phyloP scores from a whole-genome alignment of 2,797 vertebrate species.

The Microchirus variegatus region DNA sequence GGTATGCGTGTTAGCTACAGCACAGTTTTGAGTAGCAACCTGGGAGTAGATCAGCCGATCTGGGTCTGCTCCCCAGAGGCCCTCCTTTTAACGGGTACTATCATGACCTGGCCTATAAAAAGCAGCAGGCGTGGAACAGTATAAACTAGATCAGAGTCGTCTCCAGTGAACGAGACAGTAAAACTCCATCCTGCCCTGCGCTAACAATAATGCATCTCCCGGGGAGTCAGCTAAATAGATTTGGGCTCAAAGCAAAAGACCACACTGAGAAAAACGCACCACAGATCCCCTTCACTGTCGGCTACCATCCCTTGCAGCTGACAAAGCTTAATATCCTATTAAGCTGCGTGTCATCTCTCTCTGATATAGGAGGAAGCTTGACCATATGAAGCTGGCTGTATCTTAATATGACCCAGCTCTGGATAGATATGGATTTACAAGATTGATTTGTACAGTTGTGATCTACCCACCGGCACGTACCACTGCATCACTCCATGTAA shows the following conservation, averaged over 20 bases:
- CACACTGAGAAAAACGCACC: constrained; percentile 4
- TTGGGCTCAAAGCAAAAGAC: constrained; percentile 16
- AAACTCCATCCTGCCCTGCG: constrained; percentile 27
- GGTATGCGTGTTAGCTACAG: constrained; percentile 22
- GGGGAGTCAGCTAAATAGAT: constrained; percentile 25
- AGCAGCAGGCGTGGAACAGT: constrained; percentile 70
- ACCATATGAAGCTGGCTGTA: constrained; percentile 20
- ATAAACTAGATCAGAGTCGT: constrained; percentile 75
- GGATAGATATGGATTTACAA: constrained; percentile 50
- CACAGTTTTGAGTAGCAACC: constrained; percentile 11
- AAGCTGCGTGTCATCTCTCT: constrained; percentile 1
- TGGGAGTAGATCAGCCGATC: constrained; percentile 63
- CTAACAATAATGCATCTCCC: constrained; percentile 29
- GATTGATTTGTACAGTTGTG: constrained; percentile 44
- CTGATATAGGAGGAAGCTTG: constrained; percentile 4
- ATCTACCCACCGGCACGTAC: constrained; percentile 24
- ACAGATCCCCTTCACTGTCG: constrained; percentile 18
- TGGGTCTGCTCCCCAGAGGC: constrained; percentile 73
- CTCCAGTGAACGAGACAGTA: constrained; percentile 53
- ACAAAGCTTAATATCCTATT: constrained; percentile 12
- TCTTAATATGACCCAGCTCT: constrained; percentile 18
- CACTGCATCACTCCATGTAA: constrained; percentile 1
- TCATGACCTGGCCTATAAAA: constrained; percentile 74
- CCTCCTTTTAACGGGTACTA: constrained; percentile 48
- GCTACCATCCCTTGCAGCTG: constrained; percentile 14